These are phyloP conservation scores for Spatula clypeata DNA, from an alignment of 2,797 vertebrate species.

Conservation along the genomic window DNA sequence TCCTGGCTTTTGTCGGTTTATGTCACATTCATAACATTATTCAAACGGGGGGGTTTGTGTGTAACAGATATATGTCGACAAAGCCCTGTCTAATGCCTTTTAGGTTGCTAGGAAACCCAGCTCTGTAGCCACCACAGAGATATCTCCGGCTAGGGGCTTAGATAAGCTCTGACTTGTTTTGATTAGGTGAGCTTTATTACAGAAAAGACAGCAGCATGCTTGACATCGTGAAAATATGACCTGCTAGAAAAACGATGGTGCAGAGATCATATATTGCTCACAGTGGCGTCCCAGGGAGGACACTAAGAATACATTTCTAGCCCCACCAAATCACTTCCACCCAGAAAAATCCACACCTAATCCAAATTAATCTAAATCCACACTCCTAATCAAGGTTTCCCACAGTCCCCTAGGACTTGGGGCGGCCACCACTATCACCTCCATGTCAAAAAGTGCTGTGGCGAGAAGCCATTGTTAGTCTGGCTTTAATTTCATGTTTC, in stretches of 20 bases:
- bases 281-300: rapidly evolving
- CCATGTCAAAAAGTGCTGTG: not conserved
- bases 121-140: slow-evolving; percentile 75
- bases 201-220: not conserved
- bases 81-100: slow-evolving; percentile 63
- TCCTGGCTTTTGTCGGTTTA: slow-evolving; percentile 47
- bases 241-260: not conserved
- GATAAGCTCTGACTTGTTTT: slow-evolving; percentile 75
- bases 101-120: slow-evolving; percentile 82
- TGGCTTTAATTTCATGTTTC: not conserved
- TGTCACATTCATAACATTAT: slow-evolving; percentile 57
- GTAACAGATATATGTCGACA: slow-evolving; percentile 72
- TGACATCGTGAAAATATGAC: not conserved
- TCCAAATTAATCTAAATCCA: too few species aligned
- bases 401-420: not conserved
- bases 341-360: slow-evolving; percentile 12
- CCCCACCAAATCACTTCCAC: not conserved
- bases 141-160: slow-evolving; percentile 65
- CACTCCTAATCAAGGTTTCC: not conserved
- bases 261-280: slow-evolving; percentile 6
- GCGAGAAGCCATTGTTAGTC: not conserved
- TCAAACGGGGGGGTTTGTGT: slow-evolving; percentile 30
- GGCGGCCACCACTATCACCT: not conserved
- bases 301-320: not conserved
- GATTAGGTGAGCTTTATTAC: slow-evolving; percentile 51